Evolutionary conservation across 2,888 invertebrate species (phyloP), one percentile per base, ranked within the genome.

Genomic region (Epinotia demarniana): DNA sequence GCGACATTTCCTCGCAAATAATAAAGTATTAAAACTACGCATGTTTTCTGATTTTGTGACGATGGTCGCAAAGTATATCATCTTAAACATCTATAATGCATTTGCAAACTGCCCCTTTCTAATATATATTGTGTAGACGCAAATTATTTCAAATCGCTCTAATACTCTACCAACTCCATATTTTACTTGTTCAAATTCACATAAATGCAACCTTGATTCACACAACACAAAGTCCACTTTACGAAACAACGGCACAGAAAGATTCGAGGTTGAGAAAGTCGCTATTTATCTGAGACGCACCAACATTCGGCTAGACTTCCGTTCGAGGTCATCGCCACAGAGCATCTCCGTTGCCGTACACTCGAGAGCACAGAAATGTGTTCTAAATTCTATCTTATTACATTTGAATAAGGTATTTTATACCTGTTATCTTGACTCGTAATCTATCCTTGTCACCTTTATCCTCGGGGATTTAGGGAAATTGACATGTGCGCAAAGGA

Each of bases 291-390:
- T 61, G 33, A 33, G 60, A 73, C 67, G 67, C 78, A 60, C 79
- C 84, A 89, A 88, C 90, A 90, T 90, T 92, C 92, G 91, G 92
- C 92, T 91, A 92, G 92, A 91, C 92, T 82, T 84, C 84, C 86
- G 84, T 86, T 89, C 91, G 92, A 92, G 92, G 91, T 91, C 90
- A 87, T 90, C 91, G 91, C 87, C 91, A 90, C 85, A 85, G 85
- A 78, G 77, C 78, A 69, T 72, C 68, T 74, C 23, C 61, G 49
- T 23, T 19, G 64, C 18, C 46, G 90, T 90, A 92, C 86, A 84
- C 83, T 87, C 55, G 12, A 33, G 6, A 46, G 4, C 46, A 60
- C 27, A 60, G 49, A 68, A 46, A 58, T 58, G 16, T n/a, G n/a
- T 18, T 18, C 62, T 19, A 68, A 16, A 39, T 19, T 39, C 13